Conservation (phyloP, 2,797 vertebrate species). For the Eulemur coronatus region DNA sequence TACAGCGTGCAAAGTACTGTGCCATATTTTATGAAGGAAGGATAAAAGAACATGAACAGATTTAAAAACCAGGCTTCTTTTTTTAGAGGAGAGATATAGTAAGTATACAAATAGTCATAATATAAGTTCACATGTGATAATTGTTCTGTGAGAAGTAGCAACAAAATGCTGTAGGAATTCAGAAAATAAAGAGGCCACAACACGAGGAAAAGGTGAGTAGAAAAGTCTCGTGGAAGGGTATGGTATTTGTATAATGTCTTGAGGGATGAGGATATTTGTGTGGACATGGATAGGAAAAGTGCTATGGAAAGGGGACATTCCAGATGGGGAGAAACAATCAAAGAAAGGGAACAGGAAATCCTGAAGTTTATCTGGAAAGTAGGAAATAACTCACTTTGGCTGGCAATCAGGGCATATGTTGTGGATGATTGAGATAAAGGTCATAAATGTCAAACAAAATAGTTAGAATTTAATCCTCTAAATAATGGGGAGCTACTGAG, state of each 20-base stretch:
- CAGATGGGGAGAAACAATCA: background rate
- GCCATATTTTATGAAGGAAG: background rate
- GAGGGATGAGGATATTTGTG: background rate
- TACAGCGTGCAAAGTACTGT: background rate
- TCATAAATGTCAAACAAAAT: background rate
- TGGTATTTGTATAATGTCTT: background rate
- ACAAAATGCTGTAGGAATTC: background rate
- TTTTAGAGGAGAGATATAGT: background rate
- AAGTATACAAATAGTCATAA: background rate
- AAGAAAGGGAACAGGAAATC: background rate
- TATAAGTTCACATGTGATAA: background rate
- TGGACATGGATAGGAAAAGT: background rate
- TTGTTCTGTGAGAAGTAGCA: background rate
- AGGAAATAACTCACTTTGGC: background rate
- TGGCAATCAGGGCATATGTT: background rate
- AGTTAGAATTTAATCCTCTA: background rate
- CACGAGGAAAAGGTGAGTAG: background rate
- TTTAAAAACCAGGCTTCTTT: background rate
- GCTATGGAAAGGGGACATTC: background rate
- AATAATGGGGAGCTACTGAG: background rate
- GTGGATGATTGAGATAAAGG: background rate
- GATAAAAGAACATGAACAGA: background rate
- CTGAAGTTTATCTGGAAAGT: background rate
- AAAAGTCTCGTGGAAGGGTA: background rate
- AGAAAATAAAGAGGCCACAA: background rate